phyloP scores from a whole-genome alignment of 2,113 vertebrate species.

The Arenaria interpres region DNA sequence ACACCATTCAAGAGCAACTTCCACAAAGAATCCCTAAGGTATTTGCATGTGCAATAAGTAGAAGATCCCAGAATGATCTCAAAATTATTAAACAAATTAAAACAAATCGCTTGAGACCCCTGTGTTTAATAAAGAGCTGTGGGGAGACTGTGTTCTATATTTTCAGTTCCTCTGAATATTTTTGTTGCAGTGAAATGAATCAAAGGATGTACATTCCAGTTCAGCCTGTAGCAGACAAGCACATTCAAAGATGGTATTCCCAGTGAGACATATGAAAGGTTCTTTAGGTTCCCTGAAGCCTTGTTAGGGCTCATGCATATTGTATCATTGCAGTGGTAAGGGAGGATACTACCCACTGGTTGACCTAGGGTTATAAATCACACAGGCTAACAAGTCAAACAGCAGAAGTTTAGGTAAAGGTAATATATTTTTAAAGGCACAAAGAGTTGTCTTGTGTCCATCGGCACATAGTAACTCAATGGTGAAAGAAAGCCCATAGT shows the following conservation, averaged over 20 bases:
- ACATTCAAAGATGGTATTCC: neutral
- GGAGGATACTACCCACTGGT: neutral
- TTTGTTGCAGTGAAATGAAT: neutral
- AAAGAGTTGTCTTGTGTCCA: neutral
- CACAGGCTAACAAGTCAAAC: neutral
- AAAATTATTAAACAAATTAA: conserved; percentile 24
- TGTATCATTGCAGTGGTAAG: neutral
- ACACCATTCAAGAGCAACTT: neutral
- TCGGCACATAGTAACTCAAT: neutral
- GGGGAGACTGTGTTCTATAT: neutral
- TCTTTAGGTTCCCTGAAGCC: neutral
- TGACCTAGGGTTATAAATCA: neutral
- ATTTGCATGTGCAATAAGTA: neutral
- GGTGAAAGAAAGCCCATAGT: neutral
- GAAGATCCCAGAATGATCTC: neutral
- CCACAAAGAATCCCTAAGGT: neutral
- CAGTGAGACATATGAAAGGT: neutral
- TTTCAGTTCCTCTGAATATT: neutral
- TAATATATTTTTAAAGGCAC: neutral
- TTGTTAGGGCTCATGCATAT: neutral
- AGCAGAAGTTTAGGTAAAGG: neutral
- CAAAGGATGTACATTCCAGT: neutral
- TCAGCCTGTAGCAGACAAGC: neutral
- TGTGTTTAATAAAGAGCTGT: conserved; percentile 10
- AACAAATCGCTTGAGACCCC: neutral